Conservation (phyloP, 2,113 vertebrate genomes). For the Elaphurus davidianus region DNA sequence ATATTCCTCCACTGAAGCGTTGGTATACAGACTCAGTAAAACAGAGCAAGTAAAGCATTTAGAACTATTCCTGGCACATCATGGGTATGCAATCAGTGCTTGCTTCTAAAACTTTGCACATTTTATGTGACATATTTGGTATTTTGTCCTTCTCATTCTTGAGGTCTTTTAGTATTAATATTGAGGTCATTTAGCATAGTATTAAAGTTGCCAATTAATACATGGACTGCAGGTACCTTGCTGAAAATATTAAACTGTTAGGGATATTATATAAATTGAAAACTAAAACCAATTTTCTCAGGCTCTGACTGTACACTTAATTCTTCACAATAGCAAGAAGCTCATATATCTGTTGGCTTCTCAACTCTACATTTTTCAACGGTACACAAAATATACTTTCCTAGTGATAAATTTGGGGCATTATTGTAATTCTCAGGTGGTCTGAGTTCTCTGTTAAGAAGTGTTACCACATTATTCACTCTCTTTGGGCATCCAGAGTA, state of each 20-base stretch:
- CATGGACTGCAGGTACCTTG: background rate
- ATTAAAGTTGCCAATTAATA: background rate
- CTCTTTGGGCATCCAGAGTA: background rate
- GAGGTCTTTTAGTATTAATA: background rate
- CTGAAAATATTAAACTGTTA: background rate
- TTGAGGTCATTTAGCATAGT: background rate
- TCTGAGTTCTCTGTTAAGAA: background rate
- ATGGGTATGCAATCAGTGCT: background rate
- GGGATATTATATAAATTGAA: background rate
- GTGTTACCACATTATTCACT: background rate
- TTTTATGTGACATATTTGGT: background rate
- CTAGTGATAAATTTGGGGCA: background rate
- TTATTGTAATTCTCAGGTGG: background rate
- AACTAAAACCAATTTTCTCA: background rate
- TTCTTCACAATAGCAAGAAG: background rate
- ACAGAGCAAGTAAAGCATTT: background rate
- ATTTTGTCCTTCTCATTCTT: background rate
- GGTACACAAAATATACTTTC: background rate
- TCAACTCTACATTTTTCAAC: background rate
- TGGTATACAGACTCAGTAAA: background rate
- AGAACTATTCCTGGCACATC: background rate
- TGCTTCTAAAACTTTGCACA: background rate
- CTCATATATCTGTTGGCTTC: background rate
- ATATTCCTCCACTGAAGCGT: background rate
- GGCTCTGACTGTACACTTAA: background rate